These are phyloP conservation scores for Podarcis raffonei DNA, from an alignment of 2,113 vertebrate species.

Conservation along the genomic window DNA sequence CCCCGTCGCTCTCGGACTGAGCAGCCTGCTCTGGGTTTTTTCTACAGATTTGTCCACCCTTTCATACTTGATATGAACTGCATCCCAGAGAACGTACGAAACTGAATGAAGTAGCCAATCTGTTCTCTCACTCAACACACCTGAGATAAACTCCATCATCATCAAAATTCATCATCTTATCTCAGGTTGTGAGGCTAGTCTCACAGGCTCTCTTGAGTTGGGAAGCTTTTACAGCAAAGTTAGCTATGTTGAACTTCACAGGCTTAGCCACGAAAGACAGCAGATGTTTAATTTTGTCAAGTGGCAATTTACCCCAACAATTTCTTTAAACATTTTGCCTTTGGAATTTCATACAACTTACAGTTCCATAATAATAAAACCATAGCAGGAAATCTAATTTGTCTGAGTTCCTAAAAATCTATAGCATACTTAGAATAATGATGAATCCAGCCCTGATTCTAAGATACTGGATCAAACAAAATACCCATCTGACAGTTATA, in stretches of 20 bases:
- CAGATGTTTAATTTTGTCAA: no score
- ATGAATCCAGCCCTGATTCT: rapidly evolving
- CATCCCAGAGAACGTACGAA: background rate
- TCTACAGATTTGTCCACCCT: background rate
- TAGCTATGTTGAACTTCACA: no score
- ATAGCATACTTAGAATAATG: background rate
- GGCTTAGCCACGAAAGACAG: no score
- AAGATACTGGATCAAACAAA: background rate
- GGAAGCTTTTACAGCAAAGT: no score
- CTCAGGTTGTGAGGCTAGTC: no score
- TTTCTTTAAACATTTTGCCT: no score
- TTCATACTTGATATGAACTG: background rate
- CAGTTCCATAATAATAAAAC: background rate
- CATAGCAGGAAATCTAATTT: background rate
- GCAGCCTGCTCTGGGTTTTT: background rate
- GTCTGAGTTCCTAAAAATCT: background rate
- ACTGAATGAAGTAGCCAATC: background rate
- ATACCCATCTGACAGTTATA: background rate
- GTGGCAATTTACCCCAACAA: no score
- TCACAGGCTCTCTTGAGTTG: no score
- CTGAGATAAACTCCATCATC: background rate
- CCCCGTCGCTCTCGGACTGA: conserved; percentile 56
- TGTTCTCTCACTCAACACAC: background rate
- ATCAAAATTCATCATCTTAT: no score
- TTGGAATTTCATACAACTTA: no score